Evolutionary conservation across 2,797 vertebrate genomes (phyloP).

Genomic region (Sebastes aleutianus): DNA sequence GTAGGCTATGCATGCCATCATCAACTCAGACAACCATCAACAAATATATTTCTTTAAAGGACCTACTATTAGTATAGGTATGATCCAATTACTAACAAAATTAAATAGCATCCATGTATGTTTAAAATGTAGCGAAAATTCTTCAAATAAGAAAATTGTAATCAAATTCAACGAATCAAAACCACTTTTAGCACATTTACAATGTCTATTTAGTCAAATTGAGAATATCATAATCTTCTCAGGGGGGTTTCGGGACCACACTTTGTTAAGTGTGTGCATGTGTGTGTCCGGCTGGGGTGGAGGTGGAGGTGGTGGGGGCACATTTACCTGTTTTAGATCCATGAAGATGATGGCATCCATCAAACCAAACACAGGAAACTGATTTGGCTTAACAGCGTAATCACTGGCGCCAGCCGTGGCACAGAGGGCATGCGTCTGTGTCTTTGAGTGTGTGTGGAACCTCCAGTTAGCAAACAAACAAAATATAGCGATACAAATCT

Average conservation of each 20-base stretch:
- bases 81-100: background rate
- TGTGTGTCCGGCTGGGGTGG: slow-evolving; percentile 8
- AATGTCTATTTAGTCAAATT: background rate
- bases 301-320: slow-evolving; percentile 12
- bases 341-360: slow-evolving; percentile 74
- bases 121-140: background rate
- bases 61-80: background rate
- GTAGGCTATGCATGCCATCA: background rate
- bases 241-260: background rate
- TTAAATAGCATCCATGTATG: background rate
- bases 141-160: background rate
- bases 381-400: slow-evolving; percentile 77
- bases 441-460: slow-evolving; percentile 26
- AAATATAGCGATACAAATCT: background rate
- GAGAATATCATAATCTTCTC: background rate
- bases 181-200: background rate
- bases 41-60: background rate
- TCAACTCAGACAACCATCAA: background rate
- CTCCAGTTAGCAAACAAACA: slow-evolving; percentile 16
- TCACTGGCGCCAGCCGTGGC: slow-evolving; percentile 77
- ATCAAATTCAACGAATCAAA: background rate
- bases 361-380: slow-evolving; percentile 78
- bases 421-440: slow-evolving; percentile 41
- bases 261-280: slow-evolving; percentile 43
- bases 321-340: slow-evolving; percentile 67